These are phyloP conservation scores for Gobio gobio DNA, from an alignment of 2,113 vertebrate species.

Conservation along the genomic window DNA sequence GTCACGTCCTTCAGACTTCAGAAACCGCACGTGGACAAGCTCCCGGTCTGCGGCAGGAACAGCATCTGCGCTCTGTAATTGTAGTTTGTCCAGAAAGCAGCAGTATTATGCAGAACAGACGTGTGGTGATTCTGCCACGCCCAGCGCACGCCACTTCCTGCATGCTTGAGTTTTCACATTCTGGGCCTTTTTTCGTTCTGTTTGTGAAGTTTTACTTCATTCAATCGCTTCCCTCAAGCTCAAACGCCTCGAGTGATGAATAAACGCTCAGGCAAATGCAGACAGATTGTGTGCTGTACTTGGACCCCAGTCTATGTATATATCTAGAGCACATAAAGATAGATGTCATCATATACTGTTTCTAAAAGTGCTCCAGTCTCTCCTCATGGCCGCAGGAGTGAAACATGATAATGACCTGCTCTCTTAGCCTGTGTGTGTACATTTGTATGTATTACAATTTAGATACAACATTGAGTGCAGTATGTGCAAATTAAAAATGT, in stretches of 20 bases:
- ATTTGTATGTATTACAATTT: no score
- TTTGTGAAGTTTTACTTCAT: not conserved
- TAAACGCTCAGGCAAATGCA: not conserved
- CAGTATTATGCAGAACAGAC: constrained; percentile 55
- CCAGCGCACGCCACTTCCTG: constrained; percentile 47
- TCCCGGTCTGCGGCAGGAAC: constrained; percentile 38
- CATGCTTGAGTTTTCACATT: constrained; percentile 38
- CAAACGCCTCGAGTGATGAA: not conserved
- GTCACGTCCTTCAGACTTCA: not conserved
- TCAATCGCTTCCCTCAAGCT: not conserved
- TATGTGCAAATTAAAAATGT: not conserved
- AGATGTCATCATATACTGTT: not conserved
- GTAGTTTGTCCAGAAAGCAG: constrained; percentile 39
- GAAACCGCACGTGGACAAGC: constrained; percentile 54
- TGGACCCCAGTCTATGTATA: not conserved
- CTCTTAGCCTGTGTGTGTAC: not conserved
- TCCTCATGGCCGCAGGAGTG: not conserved
- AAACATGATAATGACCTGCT: not conserved
- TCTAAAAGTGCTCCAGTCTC: not conserved
- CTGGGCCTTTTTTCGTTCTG: not conserved
- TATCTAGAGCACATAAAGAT: not conserved
- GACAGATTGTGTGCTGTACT: not conserved
- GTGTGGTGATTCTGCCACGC: constrained; percentile 65
- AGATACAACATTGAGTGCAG: not conserved
- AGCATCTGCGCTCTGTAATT: constrained; percentile 10